These are phyloP conservation scores for Vidua chalybeata DNA, from an alignment of 2,113 vertebrate genomes.

Conservation along the genomic window DNA sequence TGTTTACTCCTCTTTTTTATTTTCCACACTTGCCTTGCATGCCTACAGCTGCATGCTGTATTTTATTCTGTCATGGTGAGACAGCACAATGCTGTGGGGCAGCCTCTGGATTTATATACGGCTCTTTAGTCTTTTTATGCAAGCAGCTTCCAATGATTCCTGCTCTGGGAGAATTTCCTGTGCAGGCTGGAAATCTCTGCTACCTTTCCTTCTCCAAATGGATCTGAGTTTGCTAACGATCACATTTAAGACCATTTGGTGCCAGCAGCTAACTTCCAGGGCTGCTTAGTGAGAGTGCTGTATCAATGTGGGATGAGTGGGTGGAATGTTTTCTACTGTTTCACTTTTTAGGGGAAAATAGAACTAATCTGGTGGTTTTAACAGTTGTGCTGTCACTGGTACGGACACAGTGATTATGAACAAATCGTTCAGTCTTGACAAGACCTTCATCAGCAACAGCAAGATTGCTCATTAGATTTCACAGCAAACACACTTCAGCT, in stretches of 20 bases:
- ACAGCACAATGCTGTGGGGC: not conserved
- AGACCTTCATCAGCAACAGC: conserved; percentile 40
- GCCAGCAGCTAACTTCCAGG: conserved; percentile 46
- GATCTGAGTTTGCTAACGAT: not conserved
- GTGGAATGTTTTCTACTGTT: conserved; percentile 59
- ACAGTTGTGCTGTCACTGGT: conserved; percentile 47
- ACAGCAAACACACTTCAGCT: not conserved
- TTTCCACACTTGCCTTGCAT: not conserved
- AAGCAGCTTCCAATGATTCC: not conserved
- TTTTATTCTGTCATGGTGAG: not conserved
- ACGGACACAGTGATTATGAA: conserved; percentile 11
- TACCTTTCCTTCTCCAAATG: conserved; percentile 9
- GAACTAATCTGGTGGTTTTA: conserved; percentile 40
- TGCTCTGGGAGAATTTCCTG: not conserved
- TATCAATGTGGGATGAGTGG: conserved; percentile 17
- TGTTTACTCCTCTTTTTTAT: not conserved
- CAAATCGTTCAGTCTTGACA: conserved; percentile 48
- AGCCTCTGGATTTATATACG: not conserved
- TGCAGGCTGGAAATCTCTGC: not conserved
- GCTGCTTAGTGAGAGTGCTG: conserved; percentile 6
- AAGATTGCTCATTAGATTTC: conserved; percentile 55
- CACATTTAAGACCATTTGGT: conserved; percentile 26
- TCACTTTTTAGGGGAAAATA: conserved; percentile 45
- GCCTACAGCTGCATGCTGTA: not conserved
- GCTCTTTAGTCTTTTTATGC: not conserved